A percentile compares a stretch with the other conserved stretches of the same genome.
phyloP scores from a whole-genome alignment of 1,140 invertebrate genomes.

The Scaptodrosophila lebanonensis region DNA sequence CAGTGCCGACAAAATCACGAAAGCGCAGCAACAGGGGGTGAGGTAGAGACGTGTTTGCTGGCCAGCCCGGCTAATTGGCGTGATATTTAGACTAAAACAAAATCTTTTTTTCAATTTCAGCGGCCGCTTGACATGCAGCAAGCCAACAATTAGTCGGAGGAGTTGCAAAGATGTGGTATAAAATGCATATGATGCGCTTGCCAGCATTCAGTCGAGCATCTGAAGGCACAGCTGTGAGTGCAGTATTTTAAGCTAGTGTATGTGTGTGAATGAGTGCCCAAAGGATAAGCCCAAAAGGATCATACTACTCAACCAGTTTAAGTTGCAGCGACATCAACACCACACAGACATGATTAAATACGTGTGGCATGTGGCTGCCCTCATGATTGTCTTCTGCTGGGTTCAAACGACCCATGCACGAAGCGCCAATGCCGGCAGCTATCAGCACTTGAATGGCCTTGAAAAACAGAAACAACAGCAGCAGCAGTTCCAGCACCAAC shows the following conservation, averaged over 20 bases:
- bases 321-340: slow-evolving; percentile 1
- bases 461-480: slow-evolving; percentile 9
- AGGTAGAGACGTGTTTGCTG: no score
- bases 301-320: slow-evolving; percentile 6
- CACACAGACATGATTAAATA: slow-evolving; percentile 55
- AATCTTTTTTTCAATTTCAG: slow-evolving; percentile 60
- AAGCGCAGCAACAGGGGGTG: slow-evolving; percentile 59
- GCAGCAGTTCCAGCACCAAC: neutral
- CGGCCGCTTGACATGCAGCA: slow-evolving; percentile 55
- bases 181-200: slow-evolving; percentile 58
- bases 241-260: slow-evolving; percentile 13
- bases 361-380: slow-evolving; percentile 66
- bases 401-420: slow-evolving; percentile 43
- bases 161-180: slow-evolving; percentile 48
- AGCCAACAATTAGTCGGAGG: slow-evolving; percentile 42
- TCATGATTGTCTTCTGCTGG: slow-evolving; percentile 69
- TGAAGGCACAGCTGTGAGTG: slow-evolving; percentile 43
- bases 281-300: slow-evolving; percentile 37
- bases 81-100: slow-evolving; percentile 74
- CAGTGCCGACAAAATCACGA: slow-evolving; percentile 60
- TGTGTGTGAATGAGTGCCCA: slow-evolving; percentile 21
- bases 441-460: slow-evolving; percentile 53
- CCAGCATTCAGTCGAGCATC: slow-evolving; percentile 61
- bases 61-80: slow-evolving; percentile 61
- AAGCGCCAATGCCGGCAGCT: slow-evolving; percentile 44